Conservation (phyloP, 2,113 vertebrate genomes). For the Irena cyanogastra region DNA sequence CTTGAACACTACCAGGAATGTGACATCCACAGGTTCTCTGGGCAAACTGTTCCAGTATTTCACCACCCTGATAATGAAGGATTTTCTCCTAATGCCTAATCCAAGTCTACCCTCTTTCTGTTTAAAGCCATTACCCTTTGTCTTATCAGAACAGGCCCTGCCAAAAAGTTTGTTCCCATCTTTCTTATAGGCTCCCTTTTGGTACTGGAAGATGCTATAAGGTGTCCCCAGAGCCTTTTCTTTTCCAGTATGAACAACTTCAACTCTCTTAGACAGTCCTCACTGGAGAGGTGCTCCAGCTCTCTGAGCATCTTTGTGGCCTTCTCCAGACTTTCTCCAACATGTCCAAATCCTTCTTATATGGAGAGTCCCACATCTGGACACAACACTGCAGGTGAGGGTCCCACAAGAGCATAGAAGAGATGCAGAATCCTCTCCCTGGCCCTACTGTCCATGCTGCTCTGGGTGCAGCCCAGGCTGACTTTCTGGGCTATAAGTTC, state of each 20-base stretch:
- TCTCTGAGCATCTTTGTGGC: not conserved
- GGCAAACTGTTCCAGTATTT: not conserved
- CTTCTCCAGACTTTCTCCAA: not conserved
- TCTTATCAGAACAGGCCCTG: not conserved
- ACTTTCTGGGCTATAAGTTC: not conserved
- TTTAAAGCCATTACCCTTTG: not conserved
- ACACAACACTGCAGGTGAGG: not conserved
- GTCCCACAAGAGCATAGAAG: not conserved
- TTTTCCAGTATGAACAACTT: not conserved
- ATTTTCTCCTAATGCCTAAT: not conserved
- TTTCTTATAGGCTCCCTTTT: not conserved
- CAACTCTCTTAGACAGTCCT: not conserved
- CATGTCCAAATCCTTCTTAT: not conserved
- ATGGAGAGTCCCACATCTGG: not conserved
- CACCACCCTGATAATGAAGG: not conserved
- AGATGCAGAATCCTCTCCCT: not conserved
- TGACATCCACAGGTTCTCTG: not conserved
- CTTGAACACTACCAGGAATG: not conserved
- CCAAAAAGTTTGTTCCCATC: not conserved
- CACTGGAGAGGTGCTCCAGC: not conserved
- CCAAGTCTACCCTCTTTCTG: not conserved
- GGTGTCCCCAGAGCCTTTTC: not conserved
- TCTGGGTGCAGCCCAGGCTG: not conserved
- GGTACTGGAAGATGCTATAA: no score
- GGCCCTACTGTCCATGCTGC: accelerated